These are phyloP conservation scores for Pteropus alecto DNA, from an alignment of 2,113 vertebrate genomes.

Conservation along the genomic window DNA sequence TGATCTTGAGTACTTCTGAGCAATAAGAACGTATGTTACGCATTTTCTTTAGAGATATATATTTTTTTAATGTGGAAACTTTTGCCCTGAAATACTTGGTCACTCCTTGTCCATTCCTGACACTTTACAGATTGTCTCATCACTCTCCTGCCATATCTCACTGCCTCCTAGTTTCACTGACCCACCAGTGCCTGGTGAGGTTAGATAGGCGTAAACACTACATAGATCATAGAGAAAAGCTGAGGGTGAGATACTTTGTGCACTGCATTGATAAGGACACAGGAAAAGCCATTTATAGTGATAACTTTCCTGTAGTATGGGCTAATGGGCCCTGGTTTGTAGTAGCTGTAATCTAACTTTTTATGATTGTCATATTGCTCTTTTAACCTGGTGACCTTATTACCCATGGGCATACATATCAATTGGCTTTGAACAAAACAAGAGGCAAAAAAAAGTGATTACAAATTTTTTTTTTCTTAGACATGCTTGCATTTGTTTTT, in stretches of 20 bases:
- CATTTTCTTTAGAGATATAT: constrained; percentile 39
- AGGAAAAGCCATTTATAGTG: constrained; percentile 84
- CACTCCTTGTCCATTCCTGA: constrained; percentile 65
- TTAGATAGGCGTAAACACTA: constrained; percentile 80
- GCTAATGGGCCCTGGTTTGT: constrained; percentile 74
- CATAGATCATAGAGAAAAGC: constrained; percentile 79
- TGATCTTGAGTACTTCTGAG: constrained; percentile 52
- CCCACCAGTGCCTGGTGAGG: constrained; percentile 76
- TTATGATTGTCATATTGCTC: constrained; percentile 77
- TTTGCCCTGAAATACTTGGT: constrained; percentile 57
- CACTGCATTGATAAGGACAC: constrained; percentile 82
- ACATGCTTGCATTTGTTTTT: constrained; percentile 52
- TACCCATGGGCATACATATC: constrained; percentile 69
- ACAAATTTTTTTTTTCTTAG: not conserved
- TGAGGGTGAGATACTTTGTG: constrained; percentile 81
- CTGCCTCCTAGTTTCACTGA: constrained; percentile 74
- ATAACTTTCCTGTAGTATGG: constrained; percentile 78
- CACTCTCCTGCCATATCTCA: constrained; percentile 78
- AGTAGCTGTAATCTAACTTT: constrained; percentile 70
- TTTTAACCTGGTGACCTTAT: constrained; percentile 79
- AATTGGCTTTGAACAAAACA: constrained; percentile 71
- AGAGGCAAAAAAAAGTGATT: constrained; percentile 51
- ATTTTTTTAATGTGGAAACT: constrained; percentile 58
- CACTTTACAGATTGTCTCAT: constrained; percentile 74
- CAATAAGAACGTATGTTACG: constrained; percentile 45